Percentiles rank a stretch among this genome's conserved stretches.
Evolutionary conservation across 2,113 vertebrate species (phyloP).

Genomic region (Dipodomys stephensi): DNA sequence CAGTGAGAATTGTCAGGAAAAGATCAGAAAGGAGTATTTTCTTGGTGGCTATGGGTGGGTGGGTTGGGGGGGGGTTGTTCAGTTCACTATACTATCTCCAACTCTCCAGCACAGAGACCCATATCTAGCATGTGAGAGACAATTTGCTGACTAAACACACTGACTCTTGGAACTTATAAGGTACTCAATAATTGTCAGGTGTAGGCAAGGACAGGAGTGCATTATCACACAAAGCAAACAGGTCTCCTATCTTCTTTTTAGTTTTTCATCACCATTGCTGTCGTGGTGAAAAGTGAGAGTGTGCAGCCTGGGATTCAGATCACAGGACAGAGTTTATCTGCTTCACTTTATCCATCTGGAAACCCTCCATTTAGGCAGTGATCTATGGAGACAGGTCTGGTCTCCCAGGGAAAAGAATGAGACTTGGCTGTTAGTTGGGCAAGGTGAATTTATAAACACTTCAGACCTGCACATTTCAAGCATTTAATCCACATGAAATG

Average conservation of each 20-base stretch:
- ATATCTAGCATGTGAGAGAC: background rate
- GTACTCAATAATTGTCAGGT: background rate
- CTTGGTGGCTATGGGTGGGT: background rate
- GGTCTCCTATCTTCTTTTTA: background rate
- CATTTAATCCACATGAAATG: slow-evolving; percentile 54
- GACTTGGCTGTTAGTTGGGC: slow-evolving; percentile 9
- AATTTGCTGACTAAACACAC: background rate
- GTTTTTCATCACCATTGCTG: background rate
- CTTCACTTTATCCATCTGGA: background rate
- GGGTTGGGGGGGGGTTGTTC: background rate
- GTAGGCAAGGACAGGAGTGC: background rate
- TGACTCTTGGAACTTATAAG: background rate
- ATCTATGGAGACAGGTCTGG: background rate
- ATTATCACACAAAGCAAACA: background rate
- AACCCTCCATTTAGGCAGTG: background rate
- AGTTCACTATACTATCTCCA: background rate
- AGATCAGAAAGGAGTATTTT: slow-evolving; percentile 4
- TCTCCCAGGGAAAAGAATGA: slow-evolving; percentile 31
- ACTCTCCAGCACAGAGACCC: background rate
- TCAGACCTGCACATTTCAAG: slow-evolving; percentile 41
- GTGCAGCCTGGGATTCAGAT: background rate
- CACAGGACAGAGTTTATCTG: background rate
- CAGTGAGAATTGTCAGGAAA: background rate
- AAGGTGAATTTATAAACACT: slow-evolving; percentile 13
- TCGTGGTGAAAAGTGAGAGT: background rate